Evolutionary conservation across 2,797 vertebrate genomes (phyloP).

Genomic region (Hydrocynus forskahlii): DNA sequence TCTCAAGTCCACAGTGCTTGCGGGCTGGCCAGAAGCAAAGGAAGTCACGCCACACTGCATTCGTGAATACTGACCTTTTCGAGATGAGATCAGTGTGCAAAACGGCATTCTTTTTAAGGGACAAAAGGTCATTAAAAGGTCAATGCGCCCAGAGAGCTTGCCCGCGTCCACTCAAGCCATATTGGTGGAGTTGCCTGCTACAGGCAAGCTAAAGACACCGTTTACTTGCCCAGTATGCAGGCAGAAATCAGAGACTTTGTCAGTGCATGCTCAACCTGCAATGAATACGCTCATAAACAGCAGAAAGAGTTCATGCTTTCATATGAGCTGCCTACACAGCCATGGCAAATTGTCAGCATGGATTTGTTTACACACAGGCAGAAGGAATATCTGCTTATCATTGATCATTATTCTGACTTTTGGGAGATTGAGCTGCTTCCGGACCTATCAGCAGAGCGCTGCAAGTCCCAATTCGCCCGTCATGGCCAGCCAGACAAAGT

Average conservation of each 20-base stretch:
- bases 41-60: conserved; percentile 14
- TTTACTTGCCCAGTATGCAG: conserved; percentile 43
- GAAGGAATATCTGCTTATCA: conserved; percentile 26
- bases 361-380: conserved; percentile 23
- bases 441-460: conserved; percentile 26
- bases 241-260: conserved; percentile 43
- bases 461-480: conserved; percentile 18
- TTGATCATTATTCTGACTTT: conserved; percentile 20
- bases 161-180: conserved; percentile 27
- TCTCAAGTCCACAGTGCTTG: neutral
- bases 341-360: conserved; percentile 33
- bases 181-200: conserved; percentile 41
- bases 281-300: conserved; percentile 27
- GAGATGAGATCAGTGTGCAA: conserved; percentile 35
- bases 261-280: conserved; percentile 18
- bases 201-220: conserved; percentile 14
- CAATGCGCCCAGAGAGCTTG: conserved; percentile 27
- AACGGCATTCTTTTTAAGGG: neutral
- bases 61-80: conserved; percentile 31
- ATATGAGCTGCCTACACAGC: conserved; percentile 5
- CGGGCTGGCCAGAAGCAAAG: conserved; percentile 20
- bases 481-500: conserved; percentile 26
- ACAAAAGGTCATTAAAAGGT: conserved; percentile 26
- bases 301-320: conserved; percentile 26
- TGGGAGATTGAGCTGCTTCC: conserved; percentile 38